A percentile compares a stretch with the other conserved stretches of the same genome.
Conservation (phyloP, 2,888 invertebrate genomes). For the Pemphredon lugubris region DNA sequence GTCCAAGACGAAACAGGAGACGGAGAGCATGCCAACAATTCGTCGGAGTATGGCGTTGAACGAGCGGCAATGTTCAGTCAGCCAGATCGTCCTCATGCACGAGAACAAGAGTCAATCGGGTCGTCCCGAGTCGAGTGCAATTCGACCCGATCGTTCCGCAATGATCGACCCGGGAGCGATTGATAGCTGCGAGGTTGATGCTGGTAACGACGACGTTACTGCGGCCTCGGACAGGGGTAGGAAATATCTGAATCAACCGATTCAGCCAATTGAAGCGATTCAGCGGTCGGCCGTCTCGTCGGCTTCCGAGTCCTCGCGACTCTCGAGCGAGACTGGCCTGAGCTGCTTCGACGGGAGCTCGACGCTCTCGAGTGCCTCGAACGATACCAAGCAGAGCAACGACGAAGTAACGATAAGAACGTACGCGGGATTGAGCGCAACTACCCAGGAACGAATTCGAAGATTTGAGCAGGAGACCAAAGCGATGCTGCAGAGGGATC, state of each 20-base stretch:
- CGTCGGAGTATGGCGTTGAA: conserved; percentile 78
- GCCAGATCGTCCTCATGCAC: conserved; percentile 78
- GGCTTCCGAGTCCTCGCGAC: conserved; percentile 51
- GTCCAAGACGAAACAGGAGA: conserved; percentile 72
- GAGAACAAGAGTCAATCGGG: conserved; percentile 69
- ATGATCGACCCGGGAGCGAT: conserved; percentile 14
- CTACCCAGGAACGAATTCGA: conserved; percentile 85
- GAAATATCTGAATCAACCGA: conserved; percentile 22
- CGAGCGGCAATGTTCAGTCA: conserved; percentile 77
- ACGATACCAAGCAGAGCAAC: conserved; percentile 76
- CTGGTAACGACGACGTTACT: conserved; percentile 10
- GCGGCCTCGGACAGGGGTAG: conserved; percentile 12
- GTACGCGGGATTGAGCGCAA: conserved; percentile 84
- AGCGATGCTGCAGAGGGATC: conserved; percentile 84
- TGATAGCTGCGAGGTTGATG: too few species aligned
- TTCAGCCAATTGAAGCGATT: conserved; percentile 28
- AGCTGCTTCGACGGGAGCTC: conserved; percentile 77
- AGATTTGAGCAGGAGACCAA: conserved; percentile 90
- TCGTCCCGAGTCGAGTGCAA: conserved; percentile 37
- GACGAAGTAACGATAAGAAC: conserved; percentile 82
- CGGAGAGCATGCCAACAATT: conserved; percentile 65
- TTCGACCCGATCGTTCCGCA: conserved; percentile 49
- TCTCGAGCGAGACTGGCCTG: conserved; percentile 58
- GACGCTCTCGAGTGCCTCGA: conserved; percentile 73
- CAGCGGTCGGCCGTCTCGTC: conserved; percentile 60